Evolutionary conservation across 2,113 vertebrate species (phyloP).

Genomic region (Glaucomys volans): DNA sequence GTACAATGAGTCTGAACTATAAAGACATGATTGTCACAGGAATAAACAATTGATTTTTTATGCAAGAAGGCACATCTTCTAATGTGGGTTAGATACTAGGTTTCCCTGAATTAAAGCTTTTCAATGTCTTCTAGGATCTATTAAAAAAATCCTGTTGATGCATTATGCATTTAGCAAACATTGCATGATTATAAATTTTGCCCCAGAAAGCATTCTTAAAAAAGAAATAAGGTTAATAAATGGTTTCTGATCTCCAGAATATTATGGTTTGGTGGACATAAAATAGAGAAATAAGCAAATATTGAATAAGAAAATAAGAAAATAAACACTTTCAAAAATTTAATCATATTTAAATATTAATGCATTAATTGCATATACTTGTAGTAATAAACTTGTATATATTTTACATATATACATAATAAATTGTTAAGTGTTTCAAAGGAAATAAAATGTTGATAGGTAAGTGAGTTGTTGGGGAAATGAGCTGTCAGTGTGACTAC

Average conservation of each 20-base stretch:
- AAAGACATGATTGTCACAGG: too few relatives aligned
- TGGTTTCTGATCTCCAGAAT: neutral
- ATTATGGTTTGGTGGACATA: neutral
- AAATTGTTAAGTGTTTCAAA: neutral
- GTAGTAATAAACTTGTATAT: neutral
- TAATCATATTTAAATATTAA: neutral
- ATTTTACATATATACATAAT: neutral
- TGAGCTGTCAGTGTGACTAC: neutral
- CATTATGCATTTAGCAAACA: neutral
- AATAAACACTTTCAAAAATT: neutral
- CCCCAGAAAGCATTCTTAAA: neutral
- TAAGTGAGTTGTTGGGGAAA: too few relatives aligned
- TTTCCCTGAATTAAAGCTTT: neutral
- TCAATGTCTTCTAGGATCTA: neutral
- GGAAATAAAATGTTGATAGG: neutral
- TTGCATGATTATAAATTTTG: neutral
- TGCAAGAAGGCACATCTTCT: neutral
- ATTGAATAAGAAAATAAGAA: neutral
- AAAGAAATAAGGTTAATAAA: neutral
- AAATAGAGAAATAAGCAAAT: neutral
- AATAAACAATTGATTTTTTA: neutral
- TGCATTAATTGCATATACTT: neutral
- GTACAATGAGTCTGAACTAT: neutral
- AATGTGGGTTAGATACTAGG: neutral
- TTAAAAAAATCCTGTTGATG: too few relatives aligned